A percentile compares a stretch with the other conserved stretches of the same genome.
Evolutionary conservation across 2,113 vertebrate species (phyloP).

Genomic region (Pelusios castaneus): DNA sequence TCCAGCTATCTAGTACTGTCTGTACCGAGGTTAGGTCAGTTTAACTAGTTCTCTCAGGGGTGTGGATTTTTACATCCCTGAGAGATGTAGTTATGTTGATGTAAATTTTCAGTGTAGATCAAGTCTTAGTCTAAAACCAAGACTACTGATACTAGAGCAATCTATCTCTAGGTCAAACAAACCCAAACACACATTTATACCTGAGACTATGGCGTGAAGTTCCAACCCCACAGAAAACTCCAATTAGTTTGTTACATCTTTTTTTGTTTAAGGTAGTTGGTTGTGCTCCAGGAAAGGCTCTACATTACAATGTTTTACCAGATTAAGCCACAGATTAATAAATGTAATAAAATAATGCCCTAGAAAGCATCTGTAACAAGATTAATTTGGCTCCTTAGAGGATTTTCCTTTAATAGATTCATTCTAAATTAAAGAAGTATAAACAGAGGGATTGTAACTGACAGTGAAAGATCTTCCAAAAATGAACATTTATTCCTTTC

Average conservation of each 20-base stretch:
- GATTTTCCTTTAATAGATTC: not conserved
- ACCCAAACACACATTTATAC: not conserved
- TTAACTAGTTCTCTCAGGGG: not conserved
- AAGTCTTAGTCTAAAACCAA: not conserved
- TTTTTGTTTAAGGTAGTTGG: not conserved
- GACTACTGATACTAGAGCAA: not conserved
- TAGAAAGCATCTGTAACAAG: not conserved
- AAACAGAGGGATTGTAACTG: not conserved
- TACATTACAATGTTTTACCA: not conserved
- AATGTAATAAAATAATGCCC: not conserved
- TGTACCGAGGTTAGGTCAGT: not conserved
- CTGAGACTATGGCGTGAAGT: not conserved
- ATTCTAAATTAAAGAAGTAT: not conserved
- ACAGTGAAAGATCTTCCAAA: not conserved
- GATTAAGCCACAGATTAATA: not conserved
- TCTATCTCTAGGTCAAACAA: not conserved
- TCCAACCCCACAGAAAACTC: not conserved
- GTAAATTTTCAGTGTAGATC: not conserved
- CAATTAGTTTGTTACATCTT: not conserved
- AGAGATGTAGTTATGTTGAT: not conserved
- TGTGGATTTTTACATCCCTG: not conserved
- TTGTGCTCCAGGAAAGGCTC: not conserved
- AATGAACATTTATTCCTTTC: not conserved
- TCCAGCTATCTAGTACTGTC: not conserved
- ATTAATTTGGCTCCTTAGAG: not conserved